Percentiles rank a stretch among this genome's conserved stretches.
These are phyloP conservation scores for Grammomys surdaster DNA, from an alignment of 2,113 vertebrate genomes.

Conservation along the genomic window DNA sequence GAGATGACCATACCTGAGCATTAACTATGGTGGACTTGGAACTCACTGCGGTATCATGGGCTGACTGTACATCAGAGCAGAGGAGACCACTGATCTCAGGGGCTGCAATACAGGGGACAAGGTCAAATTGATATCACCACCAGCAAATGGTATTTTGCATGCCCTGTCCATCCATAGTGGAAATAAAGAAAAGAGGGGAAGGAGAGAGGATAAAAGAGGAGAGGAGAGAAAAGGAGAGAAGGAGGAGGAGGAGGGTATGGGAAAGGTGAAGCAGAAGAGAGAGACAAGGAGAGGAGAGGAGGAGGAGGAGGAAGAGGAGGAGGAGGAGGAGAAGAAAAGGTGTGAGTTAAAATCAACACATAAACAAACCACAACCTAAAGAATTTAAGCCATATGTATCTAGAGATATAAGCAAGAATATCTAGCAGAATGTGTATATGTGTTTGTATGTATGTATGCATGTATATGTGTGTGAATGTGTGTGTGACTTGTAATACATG, in stretches of 20 bases:
- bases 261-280: background rate
- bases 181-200: background rate
- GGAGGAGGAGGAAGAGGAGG: too few relatives aligned
- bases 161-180: background rate
- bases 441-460: too few relatives aligned
- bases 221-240: fast-evolving
- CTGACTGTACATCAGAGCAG: fast-evolving
- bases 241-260: background rate
- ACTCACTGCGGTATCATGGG: fast-evolving
- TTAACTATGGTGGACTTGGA: fast-evolving
- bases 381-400: background rate
- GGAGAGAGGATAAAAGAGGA: fast-evolving
- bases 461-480: too few relatives aligned
- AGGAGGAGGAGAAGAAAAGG: too few relatives aligned
- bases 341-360: background rate
- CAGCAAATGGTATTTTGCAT: background rate
- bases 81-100: fast-evolving
- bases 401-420: background rate
- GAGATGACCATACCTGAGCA: background rate
- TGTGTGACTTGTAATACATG: background rate
- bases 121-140: fast-evolving
- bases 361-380: too few relatives aligned
- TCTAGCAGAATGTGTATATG: too few relatives aligned
- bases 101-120: fast-evolving
- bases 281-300: too few relatives aligned